These are phyloP conservation scores for Chiridota heheva DNA, from an alignment of 35 echinoderm and acorn worm genomes.

Conservation along the genomic window DNA sequence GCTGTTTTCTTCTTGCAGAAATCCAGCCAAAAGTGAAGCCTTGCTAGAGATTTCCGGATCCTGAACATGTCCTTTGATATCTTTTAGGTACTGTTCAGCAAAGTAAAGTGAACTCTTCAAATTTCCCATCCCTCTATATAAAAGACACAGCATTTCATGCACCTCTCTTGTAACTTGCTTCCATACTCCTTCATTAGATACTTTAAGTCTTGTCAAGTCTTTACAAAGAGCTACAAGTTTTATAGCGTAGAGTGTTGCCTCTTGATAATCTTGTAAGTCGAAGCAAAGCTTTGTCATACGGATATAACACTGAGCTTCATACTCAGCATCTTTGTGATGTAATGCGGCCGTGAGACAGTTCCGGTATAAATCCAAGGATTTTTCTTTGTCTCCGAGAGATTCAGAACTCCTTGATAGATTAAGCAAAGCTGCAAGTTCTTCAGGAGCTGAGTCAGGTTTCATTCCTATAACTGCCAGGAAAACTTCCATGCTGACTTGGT, in stretches of 20 bases:
- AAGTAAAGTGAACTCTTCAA: constrained; percentile 52
- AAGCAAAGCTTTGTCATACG: constrained; percentile 65
- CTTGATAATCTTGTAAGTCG: constrained; percentile 41
- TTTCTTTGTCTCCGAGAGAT: constrained; percentile 34
- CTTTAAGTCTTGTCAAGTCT: too few relatives aligned
- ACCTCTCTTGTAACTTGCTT: constrained; percentile 44
- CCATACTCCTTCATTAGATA: not conserved
- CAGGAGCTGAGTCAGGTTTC: constrained; percentile 20
- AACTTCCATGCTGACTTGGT: constrained; percentile 65
- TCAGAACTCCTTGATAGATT: constrained; percentile 45
- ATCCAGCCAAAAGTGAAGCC: constrained; percentile 65
- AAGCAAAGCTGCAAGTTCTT: constrained; percentile 52
- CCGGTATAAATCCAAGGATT: constrained; percentile 64
- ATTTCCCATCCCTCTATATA: constrained; percentile 65
- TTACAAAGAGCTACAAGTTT: constrained; percentile 73
- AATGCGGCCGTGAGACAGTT: constrained; percentile 59
- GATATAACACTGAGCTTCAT: constrained; percentile 65
- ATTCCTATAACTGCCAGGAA: constrained; percentile 66
- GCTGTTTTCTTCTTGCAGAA: constrained; percentile 52
- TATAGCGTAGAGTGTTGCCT: constrained; percentile 64
- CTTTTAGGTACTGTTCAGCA: constrained; percentile 52
- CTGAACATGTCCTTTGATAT: not conserved
- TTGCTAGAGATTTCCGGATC: constrained; percentile 55
- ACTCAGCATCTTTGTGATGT: constrained; percentile 43
- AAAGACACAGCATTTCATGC: constrained; percentile 64